Evolutionary conservation across 2,888 invertebrate genomes (phyloP).

Genomic region (Amiota communis): DNA sequence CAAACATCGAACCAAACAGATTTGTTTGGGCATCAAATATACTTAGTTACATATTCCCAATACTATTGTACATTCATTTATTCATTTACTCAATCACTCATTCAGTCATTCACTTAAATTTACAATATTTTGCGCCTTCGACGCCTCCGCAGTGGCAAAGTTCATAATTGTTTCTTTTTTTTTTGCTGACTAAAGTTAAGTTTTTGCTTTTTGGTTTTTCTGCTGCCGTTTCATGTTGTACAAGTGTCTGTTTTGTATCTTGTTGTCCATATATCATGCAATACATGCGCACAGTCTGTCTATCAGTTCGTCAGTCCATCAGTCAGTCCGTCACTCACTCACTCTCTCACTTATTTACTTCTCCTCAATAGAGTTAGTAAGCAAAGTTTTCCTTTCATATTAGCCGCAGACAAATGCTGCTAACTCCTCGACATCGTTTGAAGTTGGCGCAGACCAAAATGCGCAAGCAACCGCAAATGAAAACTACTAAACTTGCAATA

Average conservation of each 20-base stretch:
- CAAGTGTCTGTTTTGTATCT: constrained; percentile 11
- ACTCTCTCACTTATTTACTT: background rate
- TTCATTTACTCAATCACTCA: too few relatives aligned
- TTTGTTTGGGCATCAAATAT: constrained; percentile 62
- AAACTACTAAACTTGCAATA: background rate
- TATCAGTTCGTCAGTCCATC: constrained; percentile 8
- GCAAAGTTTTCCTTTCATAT: constrained; percentile 62
- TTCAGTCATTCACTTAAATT: too few relatives aligned
- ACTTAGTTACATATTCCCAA: too few relatives aligned
- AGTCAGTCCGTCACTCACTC: constrained; percentile 17
- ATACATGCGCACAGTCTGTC: constrained; percentile 1
- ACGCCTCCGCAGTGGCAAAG: constrained; percentile 62
- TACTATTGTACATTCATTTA: too few relatives aligned
- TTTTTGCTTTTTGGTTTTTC: background rate
- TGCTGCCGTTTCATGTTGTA: constrained; percentile 17
- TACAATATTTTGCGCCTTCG: background rate
- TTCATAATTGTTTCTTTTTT: constrained; percentile 42
- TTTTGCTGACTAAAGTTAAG: background rate
- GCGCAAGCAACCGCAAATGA: constrained; percentile 9
- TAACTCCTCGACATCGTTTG: constrained; percentile 15
- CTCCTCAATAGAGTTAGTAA: background rate
- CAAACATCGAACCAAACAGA: constrained; percentile 44
- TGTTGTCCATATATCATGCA: background rate
- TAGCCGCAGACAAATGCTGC: constrained; percentile 63
- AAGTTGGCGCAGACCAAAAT: constrained; percentile 23